phyloP scores from a whole-genome alignment of 2,888 invertebrate genomes.

The Erebia palarica region DNA sequence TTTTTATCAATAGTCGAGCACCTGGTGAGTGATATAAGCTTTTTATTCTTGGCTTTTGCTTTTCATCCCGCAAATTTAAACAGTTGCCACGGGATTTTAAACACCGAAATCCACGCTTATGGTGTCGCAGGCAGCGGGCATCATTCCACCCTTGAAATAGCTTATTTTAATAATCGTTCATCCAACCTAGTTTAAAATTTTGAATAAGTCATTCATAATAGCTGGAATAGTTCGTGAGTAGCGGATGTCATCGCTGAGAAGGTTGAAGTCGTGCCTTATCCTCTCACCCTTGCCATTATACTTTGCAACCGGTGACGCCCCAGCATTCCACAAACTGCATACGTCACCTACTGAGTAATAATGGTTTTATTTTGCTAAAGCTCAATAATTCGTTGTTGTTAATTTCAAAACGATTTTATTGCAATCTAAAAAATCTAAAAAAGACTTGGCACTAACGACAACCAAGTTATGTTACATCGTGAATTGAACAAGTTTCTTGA shows the following conservation, averaged over 20 bases:
- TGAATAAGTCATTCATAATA: background rate
- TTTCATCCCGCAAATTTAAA: no score
- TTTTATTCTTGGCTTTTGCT: no score
- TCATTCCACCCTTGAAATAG: background rate
- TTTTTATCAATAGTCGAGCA: no score
- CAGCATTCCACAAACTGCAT: conserved; percentile 17
- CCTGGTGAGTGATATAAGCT: no score
- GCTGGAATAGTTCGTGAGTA: conserved; percentile 16
- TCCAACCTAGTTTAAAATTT: background rate
- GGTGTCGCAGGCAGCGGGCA: no score
- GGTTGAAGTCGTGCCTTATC: conserved; percentile 38
- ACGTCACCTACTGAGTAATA: conserved; percentile 14
- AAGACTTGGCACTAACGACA: no score
- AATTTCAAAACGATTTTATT: background rate
- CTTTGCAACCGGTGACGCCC: conserved; percentile 21
- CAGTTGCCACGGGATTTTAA: no score
- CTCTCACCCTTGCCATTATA: conserved; percentile 33
- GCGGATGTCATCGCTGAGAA: conserved; percentile 23
- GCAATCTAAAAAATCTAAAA: no score
- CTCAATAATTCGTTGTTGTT: no score
- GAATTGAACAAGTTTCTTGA: background rate
- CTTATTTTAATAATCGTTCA: background rate
- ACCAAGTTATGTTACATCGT: background rate
- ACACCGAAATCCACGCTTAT: no score
- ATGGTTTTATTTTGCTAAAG: no score